These are phyloP conservation scores for Zosterops pallidus DNA, from an alignment of 2,113 vertebrate genomes.

Conservation along the genomic window DNA sequence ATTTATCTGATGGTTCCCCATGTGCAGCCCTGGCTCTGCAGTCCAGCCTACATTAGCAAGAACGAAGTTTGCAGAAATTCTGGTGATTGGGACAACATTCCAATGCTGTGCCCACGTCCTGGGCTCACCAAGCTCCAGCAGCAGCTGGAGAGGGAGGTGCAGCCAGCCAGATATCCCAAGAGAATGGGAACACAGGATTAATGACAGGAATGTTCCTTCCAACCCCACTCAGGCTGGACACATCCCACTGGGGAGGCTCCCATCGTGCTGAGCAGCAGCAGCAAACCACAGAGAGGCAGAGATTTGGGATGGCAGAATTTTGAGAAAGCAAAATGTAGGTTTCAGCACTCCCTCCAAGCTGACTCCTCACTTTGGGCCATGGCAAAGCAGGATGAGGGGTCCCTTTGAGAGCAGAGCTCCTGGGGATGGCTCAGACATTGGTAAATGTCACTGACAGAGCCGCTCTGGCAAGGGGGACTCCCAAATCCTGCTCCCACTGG, in stretches of 20 bases:
- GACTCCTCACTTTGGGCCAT: background rate
- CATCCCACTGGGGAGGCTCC: background rate
- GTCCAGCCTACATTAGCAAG: background rate
- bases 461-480: background rate
- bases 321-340: background rate
- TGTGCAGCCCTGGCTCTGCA: background rate
- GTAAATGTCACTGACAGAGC: too few species aligned
- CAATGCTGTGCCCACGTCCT: background rate
- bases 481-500: background rate
- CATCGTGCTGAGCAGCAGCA: background rate
- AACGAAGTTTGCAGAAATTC: background rate
- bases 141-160: background rate
- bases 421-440: background rate
- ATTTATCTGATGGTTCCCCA: background rate
- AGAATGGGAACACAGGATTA: background rate
- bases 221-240: background rate
- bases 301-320: background rate
- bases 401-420: background rate
- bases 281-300: rapidly evolving
- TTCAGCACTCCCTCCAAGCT: background rate
- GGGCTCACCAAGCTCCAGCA: background rate
- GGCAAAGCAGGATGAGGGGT: background rate
- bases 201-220: background rate
- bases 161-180: background rate
- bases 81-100: background rate